Evolutionary conservation across 2,113 vertebrate genomes (phyloP), one percentile per base, ranked within the genome.

Genomic region (Vimba vimba): DNA sequence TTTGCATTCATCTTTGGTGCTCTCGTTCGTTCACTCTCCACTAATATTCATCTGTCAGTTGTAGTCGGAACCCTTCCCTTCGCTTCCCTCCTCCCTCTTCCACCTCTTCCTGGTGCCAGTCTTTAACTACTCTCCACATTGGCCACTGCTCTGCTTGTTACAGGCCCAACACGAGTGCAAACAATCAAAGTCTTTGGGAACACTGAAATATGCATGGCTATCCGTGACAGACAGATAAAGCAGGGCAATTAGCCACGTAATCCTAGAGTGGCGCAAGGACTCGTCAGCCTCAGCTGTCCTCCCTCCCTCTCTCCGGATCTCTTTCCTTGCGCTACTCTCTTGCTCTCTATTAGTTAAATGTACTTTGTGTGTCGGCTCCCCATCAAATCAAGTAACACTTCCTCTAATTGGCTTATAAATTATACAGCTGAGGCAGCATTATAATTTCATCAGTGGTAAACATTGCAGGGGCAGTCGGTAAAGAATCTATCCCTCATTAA

Each of bases 341-440:
- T 93, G 94, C 92, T 94, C 94, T 95, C 94, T 94, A 95, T 95
- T 99, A 99, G 98, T 98, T 98, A 99, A 98, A 99, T 98, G 97
- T 96, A 96, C 97, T 98, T 98, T 97, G 97, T 97, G 97, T 97
- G 96, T 97, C 96, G 96, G 96, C 97, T 97, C 96, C 96, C 97
- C 97, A 99, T 99, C 98, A 99, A 98, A 99, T 98, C 98, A 98
- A 98, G 98, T 97, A 99, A 99, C 97, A 99, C 98, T 99, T 99
- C 96, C 96, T 97, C 98, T 99, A 99, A 99, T 99, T 99, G 98
- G 97, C 95, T 99, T 95, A 99, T 99, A 97, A 99, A 99, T 99
- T 97, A 99, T 98, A 97, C 97, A 99, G 97, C 96, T 94, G 71
- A 93, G 94, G 94, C 92, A 88, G 90, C 97, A 99, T 99, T 99